Percentiles rank a stretch among this genome's conserved stretches.
phyloP scores from a whole-genome alignment of 2,113 vertebrate species.

The Corythornis cristatus region DNA sequence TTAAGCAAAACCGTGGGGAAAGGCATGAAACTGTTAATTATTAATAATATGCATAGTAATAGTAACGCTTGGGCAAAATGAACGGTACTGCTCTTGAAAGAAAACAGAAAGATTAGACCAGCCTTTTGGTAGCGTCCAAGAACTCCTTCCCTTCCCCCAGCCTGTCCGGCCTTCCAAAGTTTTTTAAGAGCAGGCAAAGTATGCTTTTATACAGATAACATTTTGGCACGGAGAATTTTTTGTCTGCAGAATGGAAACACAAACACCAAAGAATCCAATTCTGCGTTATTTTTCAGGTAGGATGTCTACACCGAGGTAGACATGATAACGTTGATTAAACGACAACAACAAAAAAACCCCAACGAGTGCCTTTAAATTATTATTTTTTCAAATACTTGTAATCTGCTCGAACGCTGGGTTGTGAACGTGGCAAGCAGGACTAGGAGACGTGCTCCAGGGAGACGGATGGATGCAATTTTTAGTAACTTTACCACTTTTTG shows the following conservation, averaged over 20 bases:
- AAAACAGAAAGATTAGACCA: constrained; percentile 29
- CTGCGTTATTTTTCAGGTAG: constrained; percentile 39
- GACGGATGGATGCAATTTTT: not conserved
- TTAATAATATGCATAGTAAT: constrained; percentile 55
- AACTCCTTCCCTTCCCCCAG: constrained; percentile 64
- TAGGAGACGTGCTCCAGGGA: not conserved
- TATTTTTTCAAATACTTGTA: not conserved
- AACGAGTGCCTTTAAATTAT: not conserved
- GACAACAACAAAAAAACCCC: not conserved
- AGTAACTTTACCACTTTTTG: constrained; percentile 1
- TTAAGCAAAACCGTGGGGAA: constrained; percentile 25
- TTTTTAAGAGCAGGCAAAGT: constrained; percentile 53
- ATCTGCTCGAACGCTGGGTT: not conserved
- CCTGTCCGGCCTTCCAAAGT: constrained; percentile 54
- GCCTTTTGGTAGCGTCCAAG: constrained; percentile 63
- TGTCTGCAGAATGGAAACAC: constrained; percentile 27
- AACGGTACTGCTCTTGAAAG: constrained; percentile 4
- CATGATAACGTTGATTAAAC: not conserved
- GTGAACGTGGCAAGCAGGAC: not conserved
- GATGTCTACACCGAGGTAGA: not conserved
- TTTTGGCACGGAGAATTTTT: not conserved
- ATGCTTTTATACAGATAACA: not conserved
- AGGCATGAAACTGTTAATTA: constrained; percentile 61
- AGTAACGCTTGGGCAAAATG: constrained; percentile 22
- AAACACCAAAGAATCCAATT: not conserved